Evolutionary conservation across 1,140 invertebrate species (phyloP).

Genomic region (Centruroides sculpturatus): DNA sequence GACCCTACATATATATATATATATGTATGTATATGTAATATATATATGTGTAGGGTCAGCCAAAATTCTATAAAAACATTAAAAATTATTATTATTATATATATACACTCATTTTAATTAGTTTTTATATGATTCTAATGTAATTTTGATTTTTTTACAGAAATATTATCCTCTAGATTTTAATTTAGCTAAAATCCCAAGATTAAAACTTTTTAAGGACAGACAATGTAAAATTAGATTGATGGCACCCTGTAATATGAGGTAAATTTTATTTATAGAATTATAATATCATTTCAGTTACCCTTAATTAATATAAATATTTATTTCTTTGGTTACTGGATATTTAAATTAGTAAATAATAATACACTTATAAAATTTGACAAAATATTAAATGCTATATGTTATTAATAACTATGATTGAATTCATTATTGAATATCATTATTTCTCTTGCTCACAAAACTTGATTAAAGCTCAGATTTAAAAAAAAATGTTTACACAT

Average conservation of each 20-base stretch:
- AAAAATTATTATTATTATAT: too few species aligned
- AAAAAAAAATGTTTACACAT: too few species aligned
- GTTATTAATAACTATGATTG: too few species aligned
- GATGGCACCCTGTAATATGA: conserved; percentile 99
- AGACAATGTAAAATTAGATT: conserved; percentile 92
- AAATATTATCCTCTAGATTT: conserved; percentile 99
- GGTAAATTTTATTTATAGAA: conserved; percentile 22
- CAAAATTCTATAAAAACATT: too few species aligned
- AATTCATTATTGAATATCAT: too few species aligned
- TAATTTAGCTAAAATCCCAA: conserved; percentile 97
- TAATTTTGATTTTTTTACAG: conserved; percentile 36
- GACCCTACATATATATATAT: too few species aligned
- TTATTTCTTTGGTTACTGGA: neutral
- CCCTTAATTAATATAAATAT: neutral
- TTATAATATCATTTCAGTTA: neutral
- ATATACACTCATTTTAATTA: neutral
- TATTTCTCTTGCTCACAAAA: too few species aligned
- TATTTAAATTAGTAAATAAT: neutral
- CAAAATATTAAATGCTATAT: neutral
- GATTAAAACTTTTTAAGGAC: conserved; percentile 87
- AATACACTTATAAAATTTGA: neutral
- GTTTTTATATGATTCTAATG: neutral
- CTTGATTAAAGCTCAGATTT: too few species aligned
- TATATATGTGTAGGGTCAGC: too few species aligned
- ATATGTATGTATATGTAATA: too few species aligned